A percentile compares a stretch with the other conserved stretches of the same genome.
These are phyloP conservation scores for Crioceris asparagi DNA, from an alignment of 2,888 invertebrate genomes.

Conservation along the genomic window DNA sequence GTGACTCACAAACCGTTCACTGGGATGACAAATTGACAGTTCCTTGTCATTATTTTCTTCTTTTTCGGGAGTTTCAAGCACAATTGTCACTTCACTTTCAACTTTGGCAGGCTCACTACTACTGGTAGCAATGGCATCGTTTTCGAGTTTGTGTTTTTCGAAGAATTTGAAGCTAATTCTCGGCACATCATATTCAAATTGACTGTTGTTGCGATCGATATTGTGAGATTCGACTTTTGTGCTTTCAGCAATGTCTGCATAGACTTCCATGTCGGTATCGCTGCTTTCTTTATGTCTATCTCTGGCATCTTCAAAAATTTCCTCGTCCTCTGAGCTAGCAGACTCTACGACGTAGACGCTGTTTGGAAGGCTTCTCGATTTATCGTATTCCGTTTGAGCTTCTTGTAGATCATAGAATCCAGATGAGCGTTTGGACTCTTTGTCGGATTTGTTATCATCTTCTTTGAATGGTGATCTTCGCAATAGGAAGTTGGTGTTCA, in stretches of 20 bases:
- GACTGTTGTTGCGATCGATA: conserved; percentile 22
- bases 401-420: conserved; percentile 35
- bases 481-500: conserved; percentile 26
- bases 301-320: conserved; percentile 26
- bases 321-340: conserved; percentile 21
- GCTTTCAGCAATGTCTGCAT: conserved; percentile 20
- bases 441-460: conserved; percentile 20
- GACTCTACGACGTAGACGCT: conserved; percentile 24
- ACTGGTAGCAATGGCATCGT: conserved; percentile 11
- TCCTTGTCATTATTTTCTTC: conserved; percentile 8
- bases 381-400: conserved; percentile 30
- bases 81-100: conserved; percentile 31
- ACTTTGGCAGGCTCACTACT: conserved; percentile 15
- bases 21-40: conserved; percentile 15
- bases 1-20: conserved; percentile 21
- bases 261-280: conserved; percentile 21
- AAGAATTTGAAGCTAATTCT: conserved; percentile 37
- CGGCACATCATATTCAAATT: conserved; percentile 35
- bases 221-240: conserved; percentile 16
- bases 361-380: conserved; percentile 22
- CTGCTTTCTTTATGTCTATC: conserved; percentile 16
- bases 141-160: conserved; percentile 25
- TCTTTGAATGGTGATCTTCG: conserved; percentile 23
- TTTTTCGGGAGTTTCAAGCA: conserved; percentile 19
- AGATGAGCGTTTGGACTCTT: conserved; percentile 26